Evolutionary conservation across 1,140 invertebrate genomes (phyloP).

Genomic region (Caenorhabditis briggsae): DNA sequence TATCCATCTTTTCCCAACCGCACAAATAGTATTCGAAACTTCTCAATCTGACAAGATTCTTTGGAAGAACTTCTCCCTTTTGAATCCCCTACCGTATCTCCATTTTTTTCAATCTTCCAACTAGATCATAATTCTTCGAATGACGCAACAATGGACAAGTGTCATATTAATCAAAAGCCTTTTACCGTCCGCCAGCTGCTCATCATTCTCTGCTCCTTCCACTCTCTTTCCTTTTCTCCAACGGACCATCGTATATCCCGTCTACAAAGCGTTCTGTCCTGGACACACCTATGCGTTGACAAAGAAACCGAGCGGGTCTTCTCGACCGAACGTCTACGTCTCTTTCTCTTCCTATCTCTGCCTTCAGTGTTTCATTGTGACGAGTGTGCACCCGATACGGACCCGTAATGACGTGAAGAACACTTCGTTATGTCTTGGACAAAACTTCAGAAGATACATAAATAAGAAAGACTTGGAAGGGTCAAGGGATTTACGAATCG

Average conservation of each 20-base stretch:
- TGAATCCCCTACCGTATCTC: no score
- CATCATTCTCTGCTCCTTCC: background rate
- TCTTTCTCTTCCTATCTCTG: background rate
- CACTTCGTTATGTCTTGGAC: background rate
- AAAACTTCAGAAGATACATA: background rate
- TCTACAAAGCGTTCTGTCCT: background rate
- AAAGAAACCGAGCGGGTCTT: constrained; percentile 10
- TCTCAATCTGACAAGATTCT: no score
- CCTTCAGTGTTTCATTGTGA: constrained; percentile 19
- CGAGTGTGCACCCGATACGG: background rate
- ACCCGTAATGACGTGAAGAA: constrained; percentile 20
- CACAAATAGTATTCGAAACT: no score
- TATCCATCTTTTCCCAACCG: no score
- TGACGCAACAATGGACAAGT: background rate
- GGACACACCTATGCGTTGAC: constrained; percentile 47
- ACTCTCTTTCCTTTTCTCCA: background rate
- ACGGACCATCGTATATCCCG: constrained; percentile 20
- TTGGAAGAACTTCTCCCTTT: no score
- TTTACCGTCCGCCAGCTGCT: constrained; percentile 10
- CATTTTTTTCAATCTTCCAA: no score
- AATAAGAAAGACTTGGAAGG: background rate
- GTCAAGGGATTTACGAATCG: background rate
- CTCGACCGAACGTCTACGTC: background rate
- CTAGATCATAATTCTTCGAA: background rate
- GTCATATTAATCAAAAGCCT: background rate